Conservation (phyloP, 1,140 invertebrate genomes). For the Glossosoma conforme region DNA sequence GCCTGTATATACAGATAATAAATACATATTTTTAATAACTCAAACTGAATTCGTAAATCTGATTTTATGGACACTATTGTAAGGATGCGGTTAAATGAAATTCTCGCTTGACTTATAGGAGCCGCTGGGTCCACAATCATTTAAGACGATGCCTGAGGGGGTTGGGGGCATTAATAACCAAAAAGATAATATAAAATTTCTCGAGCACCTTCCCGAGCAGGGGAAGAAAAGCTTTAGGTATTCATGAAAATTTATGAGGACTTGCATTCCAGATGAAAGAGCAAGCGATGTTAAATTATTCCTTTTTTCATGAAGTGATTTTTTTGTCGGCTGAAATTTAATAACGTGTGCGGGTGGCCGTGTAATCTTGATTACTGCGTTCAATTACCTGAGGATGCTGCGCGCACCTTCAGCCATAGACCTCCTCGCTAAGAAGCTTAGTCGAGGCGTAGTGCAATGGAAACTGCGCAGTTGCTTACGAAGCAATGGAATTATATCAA, state of each 20-base stretch:
- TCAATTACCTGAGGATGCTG: constrained; percentile 12
- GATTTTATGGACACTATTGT: constrained; percentile 20
- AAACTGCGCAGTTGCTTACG: no score
- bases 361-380: constrained; percentile 28
- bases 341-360: constrained; percentile 25
- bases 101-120: constrained; percentile 20
- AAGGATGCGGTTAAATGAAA: constrained; percentile 26
- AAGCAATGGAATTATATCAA: no score
- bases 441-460: no score
- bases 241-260: constrained; percentile 30
- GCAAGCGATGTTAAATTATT: constrained; percentile 27
- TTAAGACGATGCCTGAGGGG: constrained; percentile 18
- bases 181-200: constrained; percentile 33
- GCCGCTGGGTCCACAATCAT: constrained; percentile 11
- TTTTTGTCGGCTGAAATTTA: constrained; percentile 27
- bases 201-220: constrained; percentile 24
- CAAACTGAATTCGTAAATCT: no score
- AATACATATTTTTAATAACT: no score
- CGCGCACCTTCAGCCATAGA: no score
- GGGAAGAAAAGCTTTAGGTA: constrained; percentile 16
- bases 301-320: constrained; percentile 25
- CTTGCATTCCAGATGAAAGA: constrained; percentile 30
- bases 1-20: no score
- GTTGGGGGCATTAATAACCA: constrained; percentile 26
- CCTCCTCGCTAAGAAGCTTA: no score